Base-by-base conservation (phyloP, 2,113 vertebrate species). In the Poecile atricapillus region DNA sequence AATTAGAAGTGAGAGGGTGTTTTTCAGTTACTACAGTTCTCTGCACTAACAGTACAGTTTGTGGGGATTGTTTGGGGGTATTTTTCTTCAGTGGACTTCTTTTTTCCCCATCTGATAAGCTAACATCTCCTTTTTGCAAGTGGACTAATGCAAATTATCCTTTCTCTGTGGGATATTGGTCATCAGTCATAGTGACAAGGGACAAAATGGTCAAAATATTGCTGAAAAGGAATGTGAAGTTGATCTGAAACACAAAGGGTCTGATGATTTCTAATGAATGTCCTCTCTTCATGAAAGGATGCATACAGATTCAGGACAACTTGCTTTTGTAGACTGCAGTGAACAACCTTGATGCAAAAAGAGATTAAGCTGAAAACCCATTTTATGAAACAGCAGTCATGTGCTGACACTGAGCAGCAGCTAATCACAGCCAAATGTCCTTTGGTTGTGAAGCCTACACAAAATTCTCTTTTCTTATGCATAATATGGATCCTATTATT, bases 391-490 rank as follows among this genome's bases (percentile, higher is more conserved):
- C 49, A 73, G 46, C 19, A 21, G 58, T 62, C 53, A 64, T 69
- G 67, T 23, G 74, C 76, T 94, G 65, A 93, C 83, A 60, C 33
- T 70, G 65, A 89, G 82, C 41, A 78, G 56, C 52, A 86, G 79
- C 64, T 93, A 74, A 86, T 86, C 85, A 81, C 2, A 7, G 76
- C 37, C 76, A 82, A 88, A 90, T 19, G 31, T 76, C 35, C 74
- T 82, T 76, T 76, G 33, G 69, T 67, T 89, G 46, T 64, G 46
- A 37, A 93, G 75, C 75, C 77, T 94, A 94, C 86, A 94, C 47
- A 95, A 96, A 96, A 58, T 84, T 52, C 58, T 87, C 78, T 73
- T 89, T 94, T 94, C 60, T 52, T 79, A 77, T 95, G 44, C 55
- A 55, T 84, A 94, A 89, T 79, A 81, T 89, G 68, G 70, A 84